Evolutionary conservation across 2,797 vertebrate species (phyloP).

Genomic region (Scarus forsteni): DNA sequence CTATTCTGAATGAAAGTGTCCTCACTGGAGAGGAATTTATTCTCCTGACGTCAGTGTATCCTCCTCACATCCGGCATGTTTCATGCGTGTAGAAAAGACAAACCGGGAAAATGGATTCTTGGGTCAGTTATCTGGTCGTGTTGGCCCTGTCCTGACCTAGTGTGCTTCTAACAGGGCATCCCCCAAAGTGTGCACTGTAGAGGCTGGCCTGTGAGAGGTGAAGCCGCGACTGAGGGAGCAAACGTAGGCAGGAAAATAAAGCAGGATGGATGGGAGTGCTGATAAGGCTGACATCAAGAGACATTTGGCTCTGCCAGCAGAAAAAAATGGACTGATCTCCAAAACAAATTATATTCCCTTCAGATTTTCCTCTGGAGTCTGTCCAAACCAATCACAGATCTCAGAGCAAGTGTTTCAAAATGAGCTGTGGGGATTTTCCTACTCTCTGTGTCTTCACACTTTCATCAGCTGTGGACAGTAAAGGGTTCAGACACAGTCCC

Average conservation of each 20-base stretch:
- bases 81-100: slow-evolving; percentile 32
- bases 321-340: slow-evolving; percentile 52
- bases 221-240: slow-evolving; percentile 39
- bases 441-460: slow-evolving; percentile 33
- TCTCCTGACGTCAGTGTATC: slow-evolving; percentile 57
- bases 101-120: slow-evolving; percentile 12
- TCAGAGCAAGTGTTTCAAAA: slow-evolving; percentile 46
- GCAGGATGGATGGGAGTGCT: slow-evolving; percentile 81
- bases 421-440: slow-evolving; percentile 43
- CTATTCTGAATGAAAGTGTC: slow-evolving; percentile 72
- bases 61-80: slow-evolving; percentile 56
- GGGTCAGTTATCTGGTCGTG: slow-evolving; percentile 17
- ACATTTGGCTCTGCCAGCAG: slow-evolving; percentile 73
- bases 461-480: slow-evolving; percentile 39
- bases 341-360: slow-evolving; percentile 73
- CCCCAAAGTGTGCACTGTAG: slow-evolving; percentile 32
- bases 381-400: slow-evolving; percentile 65
- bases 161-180: slow-evolving; percentile 60
- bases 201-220: slow-evolving; percentile 51
- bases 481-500: slow-evolving; percentile 5
- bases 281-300: slow-evolving; percentile 78
- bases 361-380: slow-evolving; percentile 70
- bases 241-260: slow-evolving; percentile 73
- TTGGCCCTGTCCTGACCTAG: slow-evolving; percentile 18
- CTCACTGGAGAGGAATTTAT: slow-evolving; percentile 71